Conservation (phyloP, 2,888 invertebrate species). For the Tigriopus californicus region DNA sequence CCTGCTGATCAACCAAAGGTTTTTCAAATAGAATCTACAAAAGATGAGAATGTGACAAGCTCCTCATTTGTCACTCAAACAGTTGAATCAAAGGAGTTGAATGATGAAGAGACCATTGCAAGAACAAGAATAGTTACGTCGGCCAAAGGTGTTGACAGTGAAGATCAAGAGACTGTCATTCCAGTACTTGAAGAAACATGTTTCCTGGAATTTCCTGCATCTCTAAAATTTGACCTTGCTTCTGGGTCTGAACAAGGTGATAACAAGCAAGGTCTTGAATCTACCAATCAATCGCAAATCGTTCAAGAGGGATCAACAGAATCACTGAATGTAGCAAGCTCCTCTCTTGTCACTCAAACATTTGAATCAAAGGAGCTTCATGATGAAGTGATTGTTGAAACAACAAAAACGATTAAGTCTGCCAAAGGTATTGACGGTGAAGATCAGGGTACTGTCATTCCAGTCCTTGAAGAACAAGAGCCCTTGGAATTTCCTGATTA, state of each 20-base stretch:
- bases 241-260: too few species aligned
- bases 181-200: neutral
- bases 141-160: neutral
- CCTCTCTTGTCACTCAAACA: too few species aligned
- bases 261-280: too few species aligned
- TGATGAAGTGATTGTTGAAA: neutral
- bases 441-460: neutral
- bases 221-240: neutral
- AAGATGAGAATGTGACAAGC: too few species aligned
- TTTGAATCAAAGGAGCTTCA: too few species aligned
- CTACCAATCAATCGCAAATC: too few species aligned
- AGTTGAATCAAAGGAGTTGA: too few species aligned
- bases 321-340: too few species aligned
- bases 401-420: neutral
- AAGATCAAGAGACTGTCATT: neutral
- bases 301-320: too few species aligned
- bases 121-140: neutral
- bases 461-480: neutral
- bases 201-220: neutral
- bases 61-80: too few species aligned
- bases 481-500: neutral
- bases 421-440: neutral
- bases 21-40: too few species aligned
- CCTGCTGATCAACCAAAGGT: too few species aligned
- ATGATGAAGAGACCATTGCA: neutral